Evolutionary conservation across 2,113 vertebrate species (phyloP), one percentile per base, ranked within the genome.

Genomic region (Micromys minutus): DNA sequence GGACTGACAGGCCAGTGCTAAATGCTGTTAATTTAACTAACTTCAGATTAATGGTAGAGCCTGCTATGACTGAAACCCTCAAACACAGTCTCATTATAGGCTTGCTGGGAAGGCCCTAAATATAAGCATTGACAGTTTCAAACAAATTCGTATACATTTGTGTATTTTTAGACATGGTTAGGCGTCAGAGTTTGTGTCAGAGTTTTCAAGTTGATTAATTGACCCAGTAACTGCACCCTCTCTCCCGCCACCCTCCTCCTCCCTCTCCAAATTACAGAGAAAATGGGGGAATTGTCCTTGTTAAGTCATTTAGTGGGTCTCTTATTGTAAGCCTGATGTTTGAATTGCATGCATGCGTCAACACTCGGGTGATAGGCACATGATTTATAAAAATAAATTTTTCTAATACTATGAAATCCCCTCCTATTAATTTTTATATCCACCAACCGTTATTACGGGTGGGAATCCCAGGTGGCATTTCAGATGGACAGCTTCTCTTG

Each of bases 11-110:
- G 98, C 98, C 98, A 98, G 98, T 98, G 98, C 99, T 99, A 99
- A 98, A 99, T 98, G 98, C 97, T 98, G 98, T 99, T 99, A 99
- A 99, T 99, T 99, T 98, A 99, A 99, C 98, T 98, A 98, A 99
- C 98, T 99, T 98, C 98, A 99, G 99, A 99, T 99, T 98, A 99
- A 99, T 98, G 98, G 98, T 97, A 98, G 97, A 98, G 98, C 98
- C 98, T 98, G 98, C 98, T 98, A 96, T 97, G 98, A 98, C 98
- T 81, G 97, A 98, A 98, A 93, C 97, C 98, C 98, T 98, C 98
- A 98, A 98, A 99, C 99, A 99, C 98, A 98, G 99, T 98, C 98
- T 98, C 98, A 99, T 99, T 99, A 99, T 99, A 96, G 98, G 97
- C 98, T 98, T 98, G 97, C 98, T 98, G 97, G 98, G 98, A 98